Evolutionary conservation across 2,888 invertebrate species (phyloP), one percentile per base, ranked within the genome.

Genomic region (Strigamia crassipes): DNA sequence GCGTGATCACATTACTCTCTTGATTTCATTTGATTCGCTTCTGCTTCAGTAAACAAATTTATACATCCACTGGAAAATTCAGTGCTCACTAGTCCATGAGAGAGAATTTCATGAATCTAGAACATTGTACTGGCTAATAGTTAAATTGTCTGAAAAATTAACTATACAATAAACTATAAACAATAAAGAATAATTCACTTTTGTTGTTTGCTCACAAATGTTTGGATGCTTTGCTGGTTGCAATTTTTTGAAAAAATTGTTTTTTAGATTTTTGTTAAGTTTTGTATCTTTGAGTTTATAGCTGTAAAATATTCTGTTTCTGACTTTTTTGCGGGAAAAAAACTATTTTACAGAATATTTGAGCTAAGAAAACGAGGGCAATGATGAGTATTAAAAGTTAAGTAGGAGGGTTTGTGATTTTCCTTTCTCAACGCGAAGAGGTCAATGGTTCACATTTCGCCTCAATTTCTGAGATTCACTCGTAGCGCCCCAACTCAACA

Each of bases 391-490:
- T 31, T 73, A 27, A 31, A 27, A 73, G 73, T 73, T 13, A 73
- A 73, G 15, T 6, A 73, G 27, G 73, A 23, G 73, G 73, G 73
- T 66, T 66, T 66, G 61, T 73, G 73, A 23, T 73, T 73, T 73
- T 73, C 73, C 73, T 73, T 73, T 73, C 73, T 73, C 73, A 23
- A 31, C 31, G n/a, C 6, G 73, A 31, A 27, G 73, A 73, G 73
- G 73, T 73, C 73, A 73, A 31, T 73, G 73, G 73, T 73, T 56
- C 73, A 73, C 31, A 73, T 73, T 31, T 73, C 73, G 73, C 73
- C 73, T 73, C 15, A 73, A 73, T 27, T 73, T 73, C n/a, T 73
- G 73, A 73, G 73, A 73, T 73, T 73, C 73, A 73, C 73, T 73
- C 27, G 21, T 21, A 73, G 73, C 73, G 73, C 73, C 73, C 73